These are phyloP conservation scores for Pogonocherus hispidulus DNA, from an alignment of 2,888 invertebrate genomes.

Conservation along the genomic window DNA sequence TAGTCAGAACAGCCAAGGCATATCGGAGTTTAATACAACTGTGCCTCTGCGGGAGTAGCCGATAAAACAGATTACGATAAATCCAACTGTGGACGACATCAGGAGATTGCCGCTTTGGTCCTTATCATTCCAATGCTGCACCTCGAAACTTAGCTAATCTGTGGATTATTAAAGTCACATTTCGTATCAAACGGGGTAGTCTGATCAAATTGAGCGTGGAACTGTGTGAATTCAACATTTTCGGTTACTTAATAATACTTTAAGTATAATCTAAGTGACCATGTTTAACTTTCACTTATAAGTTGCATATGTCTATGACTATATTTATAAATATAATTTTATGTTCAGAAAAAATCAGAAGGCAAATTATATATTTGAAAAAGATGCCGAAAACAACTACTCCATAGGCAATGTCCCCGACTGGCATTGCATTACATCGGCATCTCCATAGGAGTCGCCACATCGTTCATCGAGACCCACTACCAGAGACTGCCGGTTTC, in stretches of 20 bases:
- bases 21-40: constrained; percentile 14
- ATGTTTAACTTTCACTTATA: too few relatives aligned
- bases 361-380: too few relatives aligned
- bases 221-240: neutral
- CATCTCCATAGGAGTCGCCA: too few relatives aligned
- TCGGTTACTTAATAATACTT: neutral
- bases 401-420: too few relatives aligned
- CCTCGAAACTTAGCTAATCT: constrained; percentile 2
- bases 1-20: constrained; percentile 21
- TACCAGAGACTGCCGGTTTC: too few relatives aligned
- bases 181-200: neutral
- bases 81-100: constrained; percentile 27
- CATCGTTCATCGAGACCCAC: too few relatives aligned
- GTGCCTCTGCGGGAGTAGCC: constrained; percentile 8
- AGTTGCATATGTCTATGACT: too few relatives aligned
- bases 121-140: constrained; percentile 23
- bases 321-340: too few relatives aligned
- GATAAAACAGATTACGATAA: constrained; percentile 38
- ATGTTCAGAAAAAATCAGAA: too few relatives aligned
- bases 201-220: neutral
- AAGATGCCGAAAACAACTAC: too few relatives aligned
- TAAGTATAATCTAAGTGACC: too few relatives aligned
- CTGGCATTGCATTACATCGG: too few relatives aligned
- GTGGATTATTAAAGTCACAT: constrained; percentile 4
- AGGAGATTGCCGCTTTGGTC: constrained; percentile 19